These are phyloP conservation scores for Eledona agricola DNA, from an alignment of 2,888 invertebrate species.

Conservation along the genomic window DNA sequence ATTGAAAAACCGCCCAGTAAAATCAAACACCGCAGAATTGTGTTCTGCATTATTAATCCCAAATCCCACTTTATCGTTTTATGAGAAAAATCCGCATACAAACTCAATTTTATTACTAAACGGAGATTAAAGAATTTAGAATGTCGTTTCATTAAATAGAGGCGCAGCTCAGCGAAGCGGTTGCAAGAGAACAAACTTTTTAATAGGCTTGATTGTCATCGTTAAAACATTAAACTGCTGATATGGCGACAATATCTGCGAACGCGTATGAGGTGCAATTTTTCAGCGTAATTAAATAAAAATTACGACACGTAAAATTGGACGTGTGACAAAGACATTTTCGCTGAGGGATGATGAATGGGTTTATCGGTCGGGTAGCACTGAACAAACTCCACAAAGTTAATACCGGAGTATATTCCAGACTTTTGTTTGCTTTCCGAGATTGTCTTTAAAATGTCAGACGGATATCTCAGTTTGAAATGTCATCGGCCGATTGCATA, in stretches of 20 bases:
- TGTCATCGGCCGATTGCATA: no score
- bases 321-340: conserved; percentile 10
- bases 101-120: no score
- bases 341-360: conserved; percentile 11
- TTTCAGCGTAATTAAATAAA: conserved; percentile 1
- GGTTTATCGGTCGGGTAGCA: conserved; percentile 9
- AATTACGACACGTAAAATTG: neutral
- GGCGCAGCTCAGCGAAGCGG: conserved; percentile 7
- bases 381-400: conserved; percentile 5
- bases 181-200: conserved; percentile 17
- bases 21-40: no score
- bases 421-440: conserved; percentile 4
- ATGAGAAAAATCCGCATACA: no score
- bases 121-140: conserved; percentile 13
- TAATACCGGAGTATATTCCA: conserved; percentile 1
- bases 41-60: no score
- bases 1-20: no score
- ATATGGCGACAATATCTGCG: neutral
- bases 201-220: conserved; percentile 13
- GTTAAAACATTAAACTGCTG: conserved; percentile 12
- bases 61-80: no score
- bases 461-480: conserved; percentile 2
- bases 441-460: conserved; percentile 4
- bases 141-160: conserved; percentile 10
- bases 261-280: neutral